These are phyloP conservation scores for Ictidomys tridecemlineatus DNA, from an alignment of 2,113 vertebrate genomes.

Conservation along the genomic window DNA sequence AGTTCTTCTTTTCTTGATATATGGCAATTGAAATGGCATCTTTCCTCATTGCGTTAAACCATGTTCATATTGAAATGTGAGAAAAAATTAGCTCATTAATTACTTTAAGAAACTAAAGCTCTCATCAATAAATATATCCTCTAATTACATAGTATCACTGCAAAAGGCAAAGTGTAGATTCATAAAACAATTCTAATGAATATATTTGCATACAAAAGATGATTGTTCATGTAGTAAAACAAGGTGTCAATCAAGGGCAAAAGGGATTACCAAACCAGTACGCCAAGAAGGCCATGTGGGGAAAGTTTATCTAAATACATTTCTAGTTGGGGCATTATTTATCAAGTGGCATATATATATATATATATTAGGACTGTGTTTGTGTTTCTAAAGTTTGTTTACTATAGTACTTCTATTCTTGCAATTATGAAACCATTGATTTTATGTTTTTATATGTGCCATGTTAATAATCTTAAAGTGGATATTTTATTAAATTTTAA, in stretches of 20 bases:
- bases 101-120: constrained; percentile 2
- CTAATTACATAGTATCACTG: not conserved
- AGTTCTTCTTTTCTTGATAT: not conserved
- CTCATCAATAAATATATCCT: not conserved
- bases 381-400: not conserved
- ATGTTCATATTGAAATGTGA: not conserved
- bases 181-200: constrained; percentile 18
- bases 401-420: not conserved
- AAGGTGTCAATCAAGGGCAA: not conserved
- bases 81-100: constrained; percentile 16
- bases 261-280: not conserved
- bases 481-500: not conserved
- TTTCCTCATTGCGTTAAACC: not conserved
- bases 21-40: not conserved
- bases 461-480: not conserved
- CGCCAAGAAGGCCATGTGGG: not conserved
- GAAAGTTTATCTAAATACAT: not conserved
- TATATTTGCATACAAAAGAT: not conserved
- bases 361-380: not conserved
- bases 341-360: not conserved
- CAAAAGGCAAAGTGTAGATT: not conserved
- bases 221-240: not conserved
- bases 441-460: not conserved
- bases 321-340: not conserved
- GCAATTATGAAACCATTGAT: not conserved